Evolutionary conservation across 1,140 invertebrate genomes (phyloP), one percentile per base, ranked within the genome.

Genomic region (Microplitis mediator): DNA sequence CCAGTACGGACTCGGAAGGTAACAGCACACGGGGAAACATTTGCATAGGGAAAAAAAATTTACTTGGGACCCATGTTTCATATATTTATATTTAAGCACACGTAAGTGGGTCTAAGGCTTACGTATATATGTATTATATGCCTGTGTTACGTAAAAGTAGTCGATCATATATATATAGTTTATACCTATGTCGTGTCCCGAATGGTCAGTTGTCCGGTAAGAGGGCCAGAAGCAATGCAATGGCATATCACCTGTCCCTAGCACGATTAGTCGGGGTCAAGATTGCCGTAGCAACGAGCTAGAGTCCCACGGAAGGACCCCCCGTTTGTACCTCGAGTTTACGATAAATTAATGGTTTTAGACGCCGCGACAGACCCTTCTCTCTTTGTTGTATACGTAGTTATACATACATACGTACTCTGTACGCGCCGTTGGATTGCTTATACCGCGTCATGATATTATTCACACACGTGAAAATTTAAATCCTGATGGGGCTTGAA

Each of bases 341-440:
- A 81, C 80, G 81, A 82, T 79, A 80, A 82, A 85, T 84, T 85
- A 85, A 85, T 85, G 80, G 80, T 80, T 80, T 83, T 72, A 23
- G 52, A 74, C 39, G 62, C 5, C 23, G 65, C 16, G 51, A 67
- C 50, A 52, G 50, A 45, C 70, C 56, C 45, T 61, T 62, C 61
- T 62, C 63, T 58, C 31, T 58, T 54, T 58, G 54, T 45, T 11
- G 6, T 45, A 11, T 45, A 45, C 39, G 39, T 45, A 51, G 36
- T 50, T 14, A 35, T 63, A 34, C 32, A 32, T n/a, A 34, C 23
- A 23, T 23, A 23, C 23, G 23, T 23, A 23, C 23, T 23, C 23
- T 23, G 23, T 63, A 11, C 34, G 36, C 32, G 61, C 61, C 52
- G 65, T 68, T 54, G 50, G 65, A 56, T 68, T 45, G 51, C 52